Evolutionary conservation across 2,888 invertebrate species (phyloP).

Genomic region (Sminthurinus aureus): DNA sequence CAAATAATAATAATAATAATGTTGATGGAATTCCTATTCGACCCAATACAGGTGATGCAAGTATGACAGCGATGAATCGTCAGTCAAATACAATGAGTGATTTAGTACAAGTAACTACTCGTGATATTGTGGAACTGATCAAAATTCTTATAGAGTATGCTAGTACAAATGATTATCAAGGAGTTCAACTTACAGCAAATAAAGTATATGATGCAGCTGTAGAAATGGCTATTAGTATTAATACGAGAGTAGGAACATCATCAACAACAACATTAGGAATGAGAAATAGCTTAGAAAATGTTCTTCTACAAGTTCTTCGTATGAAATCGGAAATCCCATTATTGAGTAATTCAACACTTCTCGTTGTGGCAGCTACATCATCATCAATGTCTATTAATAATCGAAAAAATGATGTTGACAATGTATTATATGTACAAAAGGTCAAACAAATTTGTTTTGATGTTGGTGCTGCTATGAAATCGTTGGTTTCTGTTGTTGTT

Average conservation of each 20-base stretch:
- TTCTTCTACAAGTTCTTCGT: slow-evolving; percentile 53
- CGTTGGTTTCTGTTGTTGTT: slow-evolving; percentile 47
- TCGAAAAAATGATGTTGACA: background rate
- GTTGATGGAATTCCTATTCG: background rate
- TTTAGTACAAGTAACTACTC: slow-evolving; percentile 55
- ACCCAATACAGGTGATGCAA: background rate
- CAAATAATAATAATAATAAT: background rate
- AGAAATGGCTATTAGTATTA: slow-evolving; percentile 53
- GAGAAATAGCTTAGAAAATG: slow-evolving; percentile 47
- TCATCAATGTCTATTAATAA: background rate
- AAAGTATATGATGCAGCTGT: slow-evolving; percentile 54
- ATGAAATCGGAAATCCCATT: slow-evolving; percentile 55
- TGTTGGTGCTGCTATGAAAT: slow-evolving; percentile 58
- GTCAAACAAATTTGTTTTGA: slow-evolving; percentile 56
- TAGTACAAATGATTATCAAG: slow-evolving; percentile 48
- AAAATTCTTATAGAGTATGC: slow-evolving; percentile 56
- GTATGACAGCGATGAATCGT: background rate
- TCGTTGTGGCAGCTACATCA: slow-evolving; percentile 6
- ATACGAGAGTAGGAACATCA: too few species aligned
- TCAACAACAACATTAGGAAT: slow-evolving; percentile 14
- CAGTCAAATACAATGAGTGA: slow-evolving; percentile 27
- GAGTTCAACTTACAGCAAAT: slow-evolving; percentile 47
- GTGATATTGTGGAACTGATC: slow-evolving; percentile 56
- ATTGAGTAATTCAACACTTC: slow-evolving; percentile 42
- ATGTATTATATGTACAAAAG: slow-evolving; percentile 47